Evolutionary conservation across 2,797 vertebrate species (phyloP), one percentile per base, ranked within the genome.

Genomic region (Sebastes minor): DNA sequence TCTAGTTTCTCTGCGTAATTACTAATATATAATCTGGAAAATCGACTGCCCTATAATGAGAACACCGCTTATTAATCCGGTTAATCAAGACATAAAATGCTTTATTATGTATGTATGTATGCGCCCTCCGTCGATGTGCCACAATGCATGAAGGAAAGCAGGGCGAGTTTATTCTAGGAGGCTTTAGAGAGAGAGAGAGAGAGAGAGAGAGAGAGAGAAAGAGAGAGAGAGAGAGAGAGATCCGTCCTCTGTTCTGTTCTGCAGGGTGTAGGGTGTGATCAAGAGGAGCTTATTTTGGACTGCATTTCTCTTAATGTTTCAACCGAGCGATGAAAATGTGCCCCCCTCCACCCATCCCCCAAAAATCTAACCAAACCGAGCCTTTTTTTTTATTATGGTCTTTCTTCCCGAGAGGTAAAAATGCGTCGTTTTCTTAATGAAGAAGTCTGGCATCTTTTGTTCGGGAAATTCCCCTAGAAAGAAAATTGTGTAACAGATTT

Each of bases 231-330:
- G 14, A 42, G 14, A 16, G 42, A 49, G 42, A 49, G 80, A 90
- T 85, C 76, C 81, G 82, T 90, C 77, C 85, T 95, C 89, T 89
- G 94, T 97, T 96, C 95, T 97, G 96, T 97, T 96, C 95, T 97
- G 96, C 96, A 95, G 95, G 94, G 86, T 94, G 94, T 91, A 95
- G 97, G 96, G 96, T 97, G 96, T 96, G 96, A 97, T 96, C 96
- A 87, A 92, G 92, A 92, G 33, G 53, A 53, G 88, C 91, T 92
- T 88, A 88, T 92, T 86, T 81, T 69, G 89, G 57, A 49, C 91
- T 92, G 91, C 91, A 92, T 95, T 89, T 95, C 82, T 93, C 78
- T 89, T 86, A 88, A 92, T 93, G 92, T 90, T 90, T 89, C 87
- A 90, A 90, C 81, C 79, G 53, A 82, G 77, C 69, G 69, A 55